Percentiles rank a stretch among this genome's conserved stretches.
phyloP scores from a whole-genome alignment of 37 sponge, comb jelly and placozoan species.

The Chondrosia reniformis region DNA sequence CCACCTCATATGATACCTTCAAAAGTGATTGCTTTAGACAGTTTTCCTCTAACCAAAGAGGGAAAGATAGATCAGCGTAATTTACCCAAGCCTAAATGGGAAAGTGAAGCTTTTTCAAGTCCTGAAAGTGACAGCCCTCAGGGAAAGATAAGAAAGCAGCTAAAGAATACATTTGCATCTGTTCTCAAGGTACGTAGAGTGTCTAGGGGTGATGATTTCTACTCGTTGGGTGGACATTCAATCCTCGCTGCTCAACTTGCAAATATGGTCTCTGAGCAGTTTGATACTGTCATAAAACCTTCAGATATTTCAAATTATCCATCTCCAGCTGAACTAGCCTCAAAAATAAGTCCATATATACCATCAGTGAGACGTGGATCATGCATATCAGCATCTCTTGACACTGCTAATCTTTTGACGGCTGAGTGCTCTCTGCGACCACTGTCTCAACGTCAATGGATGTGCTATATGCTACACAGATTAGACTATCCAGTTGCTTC shows the following conservation, averaged over 20 bases:
- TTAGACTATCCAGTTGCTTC: neutral
- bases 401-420: neutral
- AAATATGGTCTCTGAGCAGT: constrained; percentile 1
- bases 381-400: neutral
- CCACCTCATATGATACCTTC: constrained; percentile 63
- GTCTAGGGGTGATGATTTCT: constrained; percentile 44
- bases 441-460: neutral
- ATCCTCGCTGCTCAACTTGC: constrained; percentile 29
- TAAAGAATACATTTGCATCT: constrained; percentile 21
- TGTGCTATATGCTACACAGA: neutral
- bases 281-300: neutral
- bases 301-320: neutral
- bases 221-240: constrained; percentile 52
- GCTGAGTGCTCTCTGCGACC: too few relatives aligned
- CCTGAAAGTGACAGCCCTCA: neutral
- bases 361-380: neutral
- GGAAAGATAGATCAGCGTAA: constrained; percentile 45
- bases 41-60: constrained; percentile 25
- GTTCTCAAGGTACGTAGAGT: constrained; percentile 3
- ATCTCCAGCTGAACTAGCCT: neutral
- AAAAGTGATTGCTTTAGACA: constrained; percentile 19
- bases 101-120: neutral
- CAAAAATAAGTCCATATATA: neutral
- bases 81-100: neutral
- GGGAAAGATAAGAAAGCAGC: neutral